A percentile compares a stretch with the other conserved stretches of the same genome.
These are phyloP conservation scores for Thecocarcelia acutangulata DNA, from an alignment of 2,888 invertebrate genomes.

Conservation along the genomic window DNA sequence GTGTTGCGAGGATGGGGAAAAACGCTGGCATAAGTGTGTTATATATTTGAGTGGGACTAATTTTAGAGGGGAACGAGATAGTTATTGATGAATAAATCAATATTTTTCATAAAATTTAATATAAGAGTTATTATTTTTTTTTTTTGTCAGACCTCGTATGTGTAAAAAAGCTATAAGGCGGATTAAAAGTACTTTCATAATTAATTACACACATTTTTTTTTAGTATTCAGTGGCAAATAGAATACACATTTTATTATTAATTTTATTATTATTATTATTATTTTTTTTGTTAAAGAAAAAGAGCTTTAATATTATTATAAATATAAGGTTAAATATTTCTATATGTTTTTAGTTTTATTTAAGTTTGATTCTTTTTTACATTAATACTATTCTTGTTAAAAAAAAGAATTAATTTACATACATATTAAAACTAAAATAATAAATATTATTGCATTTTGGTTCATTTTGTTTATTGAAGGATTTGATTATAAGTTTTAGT, in stretches of 20 bases:
- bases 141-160: too few species aligned
- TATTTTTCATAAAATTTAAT: too few species aligned
- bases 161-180: too few species aligned
- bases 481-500: slow-evolving; percentile 56
- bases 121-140: too few species aligned
- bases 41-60: too few species aligned
- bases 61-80: too few species aligned
- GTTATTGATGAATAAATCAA: too few species aligned
- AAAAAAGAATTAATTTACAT: slow-evolving; percentile 26
- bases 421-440: slow-evolving; percentile 29
- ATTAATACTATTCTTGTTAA: slow-evolving; percentile 51
- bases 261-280: too few species aligned
- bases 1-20: too few species aligned
- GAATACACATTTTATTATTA: slow-evolving; percentile 9
- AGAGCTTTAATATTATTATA: slow-evolving; percentile 18
- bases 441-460: slow-evolving; percentile 60
- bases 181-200: too few species aligned
- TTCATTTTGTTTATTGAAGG: slow-evolving; percentile 49
- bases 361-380: slow-evolving; percentile 17
- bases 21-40: too few species aligned
- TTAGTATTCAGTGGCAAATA: not conserved
- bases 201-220: not conserved
- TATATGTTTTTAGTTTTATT: slow-evolving; percentile 4
- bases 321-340: slow-evolving; percentile 15
- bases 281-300: not conserved